Percentiles rank a stretch among this genome's conserved stretches.
Evolutionary conservation across 2,888 invertebrate species (phyloP).

Genomic region (Cataglyphis rosenhaueri): DNA sequence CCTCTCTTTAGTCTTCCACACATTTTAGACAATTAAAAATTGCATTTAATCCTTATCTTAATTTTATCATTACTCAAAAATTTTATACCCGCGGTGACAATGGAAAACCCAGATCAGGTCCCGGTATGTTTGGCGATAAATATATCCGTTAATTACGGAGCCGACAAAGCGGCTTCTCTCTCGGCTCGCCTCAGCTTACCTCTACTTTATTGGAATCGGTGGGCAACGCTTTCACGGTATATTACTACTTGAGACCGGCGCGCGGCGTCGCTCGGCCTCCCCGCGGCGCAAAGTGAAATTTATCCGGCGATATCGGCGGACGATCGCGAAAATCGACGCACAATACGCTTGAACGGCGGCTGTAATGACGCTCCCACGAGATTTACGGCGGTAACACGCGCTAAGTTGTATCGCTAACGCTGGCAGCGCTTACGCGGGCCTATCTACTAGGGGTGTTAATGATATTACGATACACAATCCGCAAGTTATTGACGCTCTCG

Average conservation of each 20-base stretch:
- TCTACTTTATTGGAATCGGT: slow-evolving; percentile 54
- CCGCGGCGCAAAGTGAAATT: slow-evolving; percentile 54
- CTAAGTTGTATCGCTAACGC: background rate
- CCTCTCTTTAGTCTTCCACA: background rate
- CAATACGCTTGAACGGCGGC: slow-evolving; percentile 48
- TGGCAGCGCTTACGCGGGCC: slow-evolving; percentile 16
- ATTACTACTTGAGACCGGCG: slow-evolving; percentile 37
- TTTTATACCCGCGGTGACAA: background rate
- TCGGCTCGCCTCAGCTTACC: slow-evolving; percentile 14
- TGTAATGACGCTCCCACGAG: slow-evolving; percentile 50
- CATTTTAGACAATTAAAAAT: background rate
- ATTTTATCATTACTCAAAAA: background rate
- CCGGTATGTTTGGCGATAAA: slow-evolving; percentile 35
- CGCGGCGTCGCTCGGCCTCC: slow-evolving; percentile 39
- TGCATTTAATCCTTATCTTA: too few species aligned
- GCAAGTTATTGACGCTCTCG: slow-evolving; percentile 15
- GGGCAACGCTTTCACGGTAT: slow-evolving; percentile 53
- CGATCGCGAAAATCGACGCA: slow-evolving; percentile 54
- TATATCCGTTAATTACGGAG: slow-evolving; percentile 46
- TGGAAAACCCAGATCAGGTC: background rate
- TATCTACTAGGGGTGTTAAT: slow-evolving; percentile 38
- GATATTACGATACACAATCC: slow-evolving; percentile 38
- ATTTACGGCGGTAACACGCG: slow-evolving; percentile 49
- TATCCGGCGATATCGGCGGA: slow-evolving; percentile 48
- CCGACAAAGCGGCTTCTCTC: slow-evolving; percentile 41